These are phyloP conservation scores for Oxyruncus cristatus DNA, from an alignment of 2,113 vertebrate species.

Conservation along the genomic window DNA sequence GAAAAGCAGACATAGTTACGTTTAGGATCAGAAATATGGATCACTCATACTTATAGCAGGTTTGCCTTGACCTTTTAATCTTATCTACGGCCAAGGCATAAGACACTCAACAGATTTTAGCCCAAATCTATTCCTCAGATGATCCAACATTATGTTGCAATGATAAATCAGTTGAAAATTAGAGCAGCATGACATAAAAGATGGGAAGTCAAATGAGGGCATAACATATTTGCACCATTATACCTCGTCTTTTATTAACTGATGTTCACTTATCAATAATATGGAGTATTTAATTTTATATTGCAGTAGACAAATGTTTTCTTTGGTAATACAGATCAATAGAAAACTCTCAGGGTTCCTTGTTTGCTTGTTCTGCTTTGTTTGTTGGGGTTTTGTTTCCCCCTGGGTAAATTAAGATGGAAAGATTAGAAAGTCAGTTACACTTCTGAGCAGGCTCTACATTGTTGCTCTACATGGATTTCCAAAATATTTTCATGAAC, in stretches of 20 bases:
- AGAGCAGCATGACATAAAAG: background rate
- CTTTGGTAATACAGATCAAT: background rate
- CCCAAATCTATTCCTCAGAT: background rate
- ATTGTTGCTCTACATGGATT: background rate
- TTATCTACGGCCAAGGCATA: background rate
- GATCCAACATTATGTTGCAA: background rate
- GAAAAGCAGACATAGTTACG: background rate
- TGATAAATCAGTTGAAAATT: background rate
- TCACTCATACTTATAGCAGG: background rate
- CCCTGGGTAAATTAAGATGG: background rate
- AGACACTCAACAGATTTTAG: background rate
- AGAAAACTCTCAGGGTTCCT: background rate
- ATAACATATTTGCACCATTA: background rate
- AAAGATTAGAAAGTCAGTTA: background rate
- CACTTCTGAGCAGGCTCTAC: background rate
- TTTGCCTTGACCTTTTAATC: background rate
- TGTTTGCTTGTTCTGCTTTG: background rate
- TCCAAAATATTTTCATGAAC: background rate
- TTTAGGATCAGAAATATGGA: background rate
- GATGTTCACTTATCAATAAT: background rate
- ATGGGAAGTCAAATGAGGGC: background rate
- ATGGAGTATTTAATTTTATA: background rate
- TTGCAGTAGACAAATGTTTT: background rate
- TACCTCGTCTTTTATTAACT: background rate
- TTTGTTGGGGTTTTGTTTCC: background rate